Conservation (phyloP, 2,888 invertebrate genomes). For the Heteromurus nitidus region DNA sequence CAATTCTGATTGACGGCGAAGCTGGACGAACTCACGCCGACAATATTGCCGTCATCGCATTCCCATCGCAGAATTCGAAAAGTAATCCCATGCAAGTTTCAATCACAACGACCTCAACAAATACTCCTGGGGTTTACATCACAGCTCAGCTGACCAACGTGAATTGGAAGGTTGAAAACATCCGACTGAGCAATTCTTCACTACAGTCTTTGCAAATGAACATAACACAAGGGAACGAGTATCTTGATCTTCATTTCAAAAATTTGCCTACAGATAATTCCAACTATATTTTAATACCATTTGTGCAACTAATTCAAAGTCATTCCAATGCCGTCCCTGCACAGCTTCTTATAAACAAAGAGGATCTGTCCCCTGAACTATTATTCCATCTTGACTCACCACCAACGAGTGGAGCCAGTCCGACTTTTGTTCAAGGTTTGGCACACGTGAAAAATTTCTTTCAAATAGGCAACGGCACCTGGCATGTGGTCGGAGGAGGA, state of each 20-base stretch:
- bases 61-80: neutral
- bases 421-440: neutral
- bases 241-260: neutral
- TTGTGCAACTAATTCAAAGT: neutral
- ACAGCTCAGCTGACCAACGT: neutral
- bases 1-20: neutral
- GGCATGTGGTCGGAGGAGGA: neutral
- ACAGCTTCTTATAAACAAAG: neutral
- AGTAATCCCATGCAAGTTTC: neutral
- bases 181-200: too few species aligned
- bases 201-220: too few species aligned
- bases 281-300: too few species aligned
- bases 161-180: constrained; percentile 2
- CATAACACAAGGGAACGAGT: too few species aligned
- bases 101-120: neutral
- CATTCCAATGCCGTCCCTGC: neutral
- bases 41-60: neutral
- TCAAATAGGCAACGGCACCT: neutral
- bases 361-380: neutral
- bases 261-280: too few species aligned
- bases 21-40: neutral
- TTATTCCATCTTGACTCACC: neutral
- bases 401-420: neutral
- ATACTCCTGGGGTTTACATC: neutral
- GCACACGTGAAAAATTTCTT: neutral